phyloP scores from a whole-genome alignment of 2,888 invertebrate genomes.

The Aplocera efformata region DNA sequence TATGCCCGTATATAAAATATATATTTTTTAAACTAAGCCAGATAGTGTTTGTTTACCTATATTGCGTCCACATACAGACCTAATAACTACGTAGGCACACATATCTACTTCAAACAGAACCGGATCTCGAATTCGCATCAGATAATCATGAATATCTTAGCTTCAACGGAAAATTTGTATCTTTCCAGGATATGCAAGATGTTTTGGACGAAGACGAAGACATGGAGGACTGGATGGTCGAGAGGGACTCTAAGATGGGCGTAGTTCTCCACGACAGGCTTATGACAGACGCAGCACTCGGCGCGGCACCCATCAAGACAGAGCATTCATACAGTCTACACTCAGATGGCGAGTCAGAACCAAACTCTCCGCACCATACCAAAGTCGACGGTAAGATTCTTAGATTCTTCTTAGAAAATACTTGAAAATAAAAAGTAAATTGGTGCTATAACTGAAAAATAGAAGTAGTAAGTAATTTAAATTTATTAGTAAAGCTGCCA shows the following conservation, averaged over 20 bases:
- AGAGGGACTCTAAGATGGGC: constrained; percentile 83
- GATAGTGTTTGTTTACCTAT: too few relatives aligned
- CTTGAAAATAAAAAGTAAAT: too few relatives aligned
- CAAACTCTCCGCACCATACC: constrained; percentile 85
- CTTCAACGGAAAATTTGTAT: background rate
- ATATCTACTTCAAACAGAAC: too few relatives aligned
- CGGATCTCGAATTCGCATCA: too few relatives aligned
- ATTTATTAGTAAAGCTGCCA: too few relatives aligned
- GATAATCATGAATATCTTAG: background rate
- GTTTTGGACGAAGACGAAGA: constrained; percentile 84
- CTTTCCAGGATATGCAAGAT: constrained; percentile 82
- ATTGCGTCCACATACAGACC: too few relatives aligned
- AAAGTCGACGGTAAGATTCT: constrained; percentile 83
- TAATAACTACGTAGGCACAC: too few relatives aligned
- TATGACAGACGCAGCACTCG: constrained; percentile 93
- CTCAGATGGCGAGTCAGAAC: constrained; percentile 84
- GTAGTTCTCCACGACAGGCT: constrained; percentile 93
- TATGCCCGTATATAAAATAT: too few relatives aligned
- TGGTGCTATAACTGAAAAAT: too few relatives aligned
- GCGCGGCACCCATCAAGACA: constrained; percentile 90
- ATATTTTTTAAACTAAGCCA: too few relatives aligned
- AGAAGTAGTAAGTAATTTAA: too few relatives aligned
- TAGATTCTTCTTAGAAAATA: background rate
- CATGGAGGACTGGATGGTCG: constrained; percentile 85
- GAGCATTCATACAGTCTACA: constrained; percentile 95